Base-by-base conservation (phyloP, 2,797 vertebrate genomes). In the Spea hammondii region DNA sequence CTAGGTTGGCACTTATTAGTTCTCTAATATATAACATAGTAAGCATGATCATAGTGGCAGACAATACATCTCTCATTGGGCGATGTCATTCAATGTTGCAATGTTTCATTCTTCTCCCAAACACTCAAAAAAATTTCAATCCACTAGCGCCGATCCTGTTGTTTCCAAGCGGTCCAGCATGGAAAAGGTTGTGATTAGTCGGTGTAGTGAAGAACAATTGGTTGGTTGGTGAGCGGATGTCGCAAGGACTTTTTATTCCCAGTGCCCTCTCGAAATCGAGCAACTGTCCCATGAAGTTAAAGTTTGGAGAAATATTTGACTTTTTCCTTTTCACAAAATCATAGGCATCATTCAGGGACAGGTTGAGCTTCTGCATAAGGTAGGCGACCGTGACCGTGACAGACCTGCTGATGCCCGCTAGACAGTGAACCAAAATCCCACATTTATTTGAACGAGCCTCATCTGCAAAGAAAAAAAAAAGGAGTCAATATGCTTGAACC, bases 341-440 rank as follows among this genome's bases (percentile, higher is more conserved):
- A 54, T 99, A 99, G 72, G 97, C 97, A 1, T 99, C 97, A 0
- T 99, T 99, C 82, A 99, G 94, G 1, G 97, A 98, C 87, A 99
- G 92, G 92, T 98, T 99, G 89, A 98, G 95, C 91, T 98, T 99
- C 91, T 99, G 97, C 97, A 99, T 99, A 91, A 99, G 93, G 90
- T 99, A 99, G 81, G 97, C 97, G 81, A 99, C 96, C 0, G 97
- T 99, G 82, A 99, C 97, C 0, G 97, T 99, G 81, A 99, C 97
- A 0, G 96, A 99, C 74, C 97, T 95, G 86, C 97, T 99, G 90
- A 99, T 98, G 78, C 97, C 97, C 0, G 97, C 97, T 80, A 99
- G 91, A 84, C 97, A 99, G 91, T 99, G 97, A 83, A 99, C 97
- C 86, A 99, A 91, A 87, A 99, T 96, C 46, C 97, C 97, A 70